Conservation (phyloP, 2,888 invertebrate genomes). For the Prosopocoilus inquinatus region DNA sequence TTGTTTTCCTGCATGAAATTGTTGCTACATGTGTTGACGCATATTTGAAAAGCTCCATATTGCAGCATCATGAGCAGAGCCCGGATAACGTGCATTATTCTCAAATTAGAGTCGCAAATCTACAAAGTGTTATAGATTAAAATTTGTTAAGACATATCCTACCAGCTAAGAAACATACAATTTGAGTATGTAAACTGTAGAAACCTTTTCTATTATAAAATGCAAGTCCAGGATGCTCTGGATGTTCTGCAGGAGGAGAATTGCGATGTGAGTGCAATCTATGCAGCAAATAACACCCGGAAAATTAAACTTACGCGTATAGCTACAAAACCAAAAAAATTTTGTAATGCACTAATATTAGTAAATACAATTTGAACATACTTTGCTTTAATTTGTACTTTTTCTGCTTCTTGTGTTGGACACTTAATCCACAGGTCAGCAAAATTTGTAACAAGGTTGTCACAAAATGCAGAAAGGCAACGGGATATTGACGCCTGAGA, state of each 20-base stretch:
- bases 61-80: conserved; percentile 12
- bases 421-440: no score
- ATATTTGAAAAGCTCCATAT: conserved; percentile 4
- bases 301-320: conserved; percentile 1
- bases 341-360: no score
- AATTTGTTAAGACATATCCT: not conserved
- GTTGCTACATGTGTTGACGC: not conserved
- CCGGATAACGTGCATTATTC: conserved; percentile 13
- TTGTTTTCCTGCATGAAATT: not conserved
- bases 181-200: not conserved
- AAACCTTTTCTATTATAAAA: not conserved
- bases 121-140: not conserved
- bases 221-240: not conserved
- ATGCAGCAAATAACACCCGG: conserved; percentile 4
- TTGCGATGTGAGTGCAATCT: not conserved
- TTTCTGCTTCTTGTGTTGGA: no score
- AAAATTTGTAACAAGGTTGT: not conserved
- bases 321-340: no score
- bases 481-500: not conserved
- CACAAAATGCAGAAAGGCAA: not conserved
- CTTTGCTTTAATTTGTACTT: no score
- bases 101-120: conserved; percentile 10
- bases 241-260: not conserved
- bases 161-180: not conserved
- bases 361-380: no score